Evolutionary conservation across 2,113 vertebrate species (phyloP).

Genomic region (Gadus chalcogrammus): DNA sequence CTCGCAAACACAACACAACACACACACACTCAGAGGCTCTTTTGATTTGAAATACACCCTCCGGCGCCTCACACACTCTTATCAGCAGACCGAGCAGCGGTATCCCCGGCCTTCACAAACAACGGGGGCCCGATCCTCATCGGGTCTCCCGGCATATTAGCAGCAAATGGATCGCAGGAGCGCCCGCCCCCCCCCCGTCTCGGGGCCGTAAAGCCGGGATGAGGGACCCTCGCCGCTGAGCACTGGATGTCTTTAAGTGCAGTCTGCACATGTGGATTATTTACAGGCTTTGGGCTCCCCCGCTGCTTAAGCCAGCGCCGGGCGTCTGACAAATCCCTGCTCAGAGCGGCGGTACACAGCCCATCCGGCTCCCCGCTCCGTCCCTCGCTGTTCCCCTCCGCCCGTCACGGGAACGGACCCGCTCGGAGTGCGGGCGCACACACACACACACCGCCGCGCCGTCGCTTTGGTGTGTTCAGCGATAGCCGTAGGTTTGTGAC

Average conservation of each 20-base stretch:
- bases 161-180: slow-evolving; percentile 43
- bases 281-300: slow-evolving; percentile 74
- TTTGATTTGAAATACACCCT: slow-evolving; percentile 58
- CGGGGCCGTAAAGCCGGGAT: slow-evolving; percentile 64
- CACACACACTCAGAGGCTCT: too few species aligned
- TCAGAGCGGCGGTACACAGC: slow-evolving; percentile 63
- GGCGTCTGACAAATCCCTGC: slow-evolving; percentile 69
- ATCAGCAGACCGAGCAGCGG: slow-evolving; percentile 25
- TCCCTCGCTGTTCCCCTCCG: slow-evolving; percentile 37
- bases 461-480: too few species aligned
- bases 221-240: slow-evolving; percentile 59
- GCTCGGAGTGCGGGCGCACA: too few species aligned
- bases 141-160: slow-evolving; percentile 59
- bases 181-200: slow-evolving; percentile 49
- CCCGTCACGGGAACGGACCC: too few species aligned
- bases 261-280: slow-evolving; percentile 72
- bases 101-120: slow-evolving; percentile 62
- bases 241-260: slow-evolving; percentile 69
- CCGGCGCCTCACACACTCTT: background rate
- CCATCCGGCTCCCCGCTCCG: slow-evolving; percentile 44
- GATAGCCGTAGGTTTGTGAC: too few species aligned
- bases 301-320: slow-evolving; percentile 70
- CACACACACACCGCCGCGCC: too few species aligned
- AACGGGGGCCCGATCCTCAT: slow-evolving; percentile 58
- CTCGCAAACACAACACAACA: slow-evolving; percentile 71